Evolutionary conservation across 2,113 vertebrate genomes (phyloP).

Genomic region (Arvicanthis niloticus): DNA sequence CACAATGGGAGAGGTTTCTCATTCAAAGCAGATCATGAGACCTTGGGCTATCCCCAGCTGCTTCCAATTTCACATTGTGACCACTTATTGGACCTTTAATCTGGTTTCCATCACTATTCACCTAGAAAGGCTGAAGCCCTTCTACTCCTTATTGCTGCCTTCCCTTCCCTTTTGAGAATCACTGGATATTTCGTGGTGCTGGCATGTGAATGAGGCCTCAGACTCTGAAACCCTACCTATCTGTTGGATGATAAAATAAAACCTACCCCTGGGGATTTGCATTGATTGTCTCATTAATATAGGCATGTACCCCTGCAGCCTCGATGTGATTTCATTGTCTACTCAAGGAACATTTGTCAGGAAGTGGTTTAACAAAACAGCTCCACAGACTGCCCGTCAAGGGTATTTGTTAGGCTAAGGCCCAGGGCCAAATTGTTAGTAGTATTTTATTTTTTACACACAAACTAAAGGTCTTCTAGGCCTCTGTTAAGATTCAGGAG

Average conservation of each 20-base stretch:
- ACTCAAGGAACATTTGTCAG: constrained; percentile 27
- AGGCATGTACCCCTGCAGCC: not conserved
- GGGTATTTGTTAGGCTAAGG: not conserved
- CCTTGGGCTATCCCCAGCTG: not conserved
- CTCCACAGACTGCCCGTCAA: not conserved
- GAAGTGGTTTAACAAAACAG: not conserved
- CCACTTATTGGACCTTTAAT: not conserved
- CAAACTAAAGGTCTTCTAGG: not conserved
- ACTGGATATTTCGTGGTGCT: not conserved
- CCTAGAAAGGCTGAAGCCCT: not conserved
- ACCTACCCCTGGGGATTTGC: not conserved
- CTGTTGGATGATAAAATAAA: constrained; percentile 41
- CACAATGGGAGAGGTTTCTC: not conserved
- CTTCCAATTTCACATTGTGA: not conserved
- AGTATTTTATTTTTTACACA: constrained; percentile 42
- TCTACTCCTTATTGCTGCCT: not conserved
- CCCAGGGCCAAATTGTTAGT: not conserved
- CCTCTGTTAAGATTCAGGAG: not conserved
- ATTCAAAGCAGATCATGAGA: not conserved
- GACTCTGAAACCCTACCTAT: not conserved
- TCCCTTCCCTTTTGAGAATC: not conserved
- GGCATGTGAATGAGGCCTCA: not conserved
- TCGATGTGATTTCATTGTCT: not conserved
- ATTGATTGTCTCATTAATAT: not conserved
- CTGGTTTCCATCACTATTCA: not conserved